phyloP scores from a whole-genome alignment of 2,797 vertebrate species.

The Linurgus olivaceus region DNA sequence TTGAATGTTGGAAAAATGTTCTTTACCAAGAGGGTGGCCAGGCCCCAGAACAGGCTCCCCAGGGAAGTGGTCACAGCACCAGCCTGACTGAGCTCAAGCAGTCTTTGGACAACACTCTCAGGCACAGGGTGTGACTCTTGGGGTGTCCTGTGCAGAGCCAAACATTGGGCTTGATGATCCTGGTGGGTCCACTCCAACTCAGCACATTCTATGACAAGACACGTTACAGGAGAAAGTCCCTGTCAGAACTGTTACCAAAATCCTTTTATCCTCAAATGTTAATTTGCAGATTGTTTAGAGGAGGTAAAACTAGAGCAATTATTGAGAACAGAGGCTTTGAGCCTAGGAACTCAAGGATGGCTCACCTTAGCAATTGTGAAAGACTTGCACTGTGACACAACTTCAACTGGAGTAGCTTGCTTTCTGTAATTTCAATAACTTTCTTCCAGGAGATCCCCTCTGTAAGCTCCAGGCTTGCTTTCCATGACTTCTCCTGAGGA shows the following conservation, averaged over 20 bases:
- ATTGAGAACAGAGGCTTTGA: not conserved
- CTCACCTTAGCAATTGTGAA: not conserved
- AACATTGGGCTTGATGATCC: not conserved
- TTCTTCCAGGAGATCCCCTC: not conserved
- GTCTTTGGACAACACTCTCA: not conserved
- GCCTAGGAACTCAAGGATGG: not conserved
- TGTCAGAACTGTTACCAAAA: not conserved
- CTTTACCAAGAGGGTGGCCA: not conserved
- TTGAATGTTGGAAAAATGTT: not conserved
- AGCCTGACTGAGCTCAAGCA: not conserved
- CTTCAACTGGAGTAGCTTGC: not conserved
- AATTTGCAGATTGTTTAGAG: not conserved
- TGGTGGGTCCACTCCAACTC: not conserved
- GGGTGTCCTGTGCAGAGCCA: not conserved
- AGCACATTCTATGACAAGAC: not conserved
- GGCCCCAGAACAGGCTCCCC: not conserved
- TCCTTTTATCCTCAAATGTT: not conserved
- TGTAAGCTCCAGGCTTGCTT: not conserved
- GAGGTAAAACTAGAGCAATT: not conserved
- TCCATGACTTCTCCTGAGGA: not conserved
- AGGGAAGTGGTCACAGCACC: not conserved
- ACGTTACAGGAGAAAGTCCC: not conserved
- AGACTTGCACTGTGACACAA: not conserved
- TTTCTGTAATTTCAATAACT: not conserved
- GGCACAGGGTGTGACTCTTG: not conserved